A percentile compares a stretch with the other conserved stretches of the same genome.
Conservation (phyloP, 2,888 invertebrate genomes). For the Gortyna flavago region DNA sequence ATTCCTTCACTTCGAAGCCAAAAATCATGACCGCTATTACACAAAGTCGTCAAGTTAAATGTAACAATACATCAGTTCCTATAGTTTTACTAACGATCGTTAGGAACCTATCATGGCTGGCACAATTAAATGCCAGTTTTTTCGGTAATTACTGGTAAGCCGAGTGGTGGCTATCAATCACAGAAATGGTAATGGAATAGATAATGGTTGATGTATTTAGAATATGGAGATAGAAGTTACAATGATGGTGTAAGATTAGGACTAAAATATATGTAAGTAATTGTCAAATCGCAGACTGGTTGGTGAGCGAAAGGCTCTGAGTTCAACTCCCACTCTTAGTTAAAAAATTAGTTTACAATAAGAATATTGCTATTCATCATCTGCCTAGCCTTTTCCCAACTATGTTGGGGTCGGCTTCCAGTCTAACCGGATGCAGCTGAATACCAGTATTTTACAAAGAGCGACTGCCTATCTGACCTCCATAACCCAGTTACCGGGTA, state of each 20-base stretch:
- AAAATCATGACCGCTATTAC: constrained; percentile 37
- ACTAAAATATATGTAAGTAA: not conserved
- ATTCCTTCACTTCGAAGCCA: not conserved
- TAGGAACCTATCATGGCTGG: constrained; percentile 48
- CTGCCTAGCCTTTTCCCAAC: too few species aligned
- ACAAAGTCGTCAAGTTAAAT: constrained; percentile 57
- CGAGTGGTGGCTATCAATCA: constrained; percentile 61
- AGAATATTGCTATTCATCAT: too few species aligned
- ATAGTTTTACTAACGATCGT: constrained; percentile 64
- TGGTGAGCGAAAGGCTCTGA: not conserved
- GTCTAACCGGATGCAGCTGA: too few species aligned
- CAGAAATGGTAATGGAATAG: constrained; percentile 20
- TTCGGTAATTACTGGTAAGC: constrained; percentile 76
- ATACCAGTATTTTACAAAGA: too few species aligned
- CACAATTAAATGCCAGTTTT: constrained; percentile 80
- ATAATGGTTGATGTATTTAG: constrained; percentile 4
- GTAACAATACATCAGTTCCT: constrained; percentile 75
- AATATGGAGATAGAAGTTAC: not conserved
- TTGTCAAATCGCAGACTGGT: not conserved
- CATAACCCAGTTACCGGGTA: too few species aligned
- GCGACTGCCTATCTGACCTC: too few species aligned
- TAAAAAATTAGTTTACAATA: too few species aligned
- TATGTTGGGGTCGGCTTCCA: too few species aligned
- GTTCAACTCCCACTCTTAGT: not conserved
- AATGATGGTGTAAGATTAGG: not conserved